Evolutionary conservation across 2,797 vertebrate species (phyloP).

Genomic region (Enteromius anoplus): DNA sequence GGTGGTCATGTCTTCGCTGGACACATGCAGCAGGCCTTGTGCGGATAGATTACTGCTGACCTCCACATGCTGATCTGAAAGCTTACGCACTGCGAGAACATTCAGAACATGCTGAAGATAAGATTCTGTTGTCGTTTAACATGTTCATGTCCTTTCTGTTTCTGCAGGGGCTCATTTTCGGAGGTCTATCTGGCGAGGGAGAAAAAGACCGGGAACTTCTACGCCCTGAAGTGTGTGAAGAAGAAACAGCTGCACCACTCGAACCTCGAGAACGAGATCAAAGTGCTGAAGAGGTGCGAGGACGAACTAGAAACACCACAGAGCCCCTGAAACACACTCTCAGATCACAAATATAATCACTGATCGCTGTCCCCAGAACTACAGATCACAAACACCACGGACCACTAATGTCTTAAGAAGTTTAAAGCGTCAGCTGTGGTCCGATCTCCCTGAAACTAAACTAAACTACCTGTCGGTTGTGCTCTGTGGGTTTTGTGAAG

Average conservation of each 20-base stretch:
- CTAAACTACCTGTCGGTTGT: no score
- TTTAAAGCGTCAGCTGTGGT: no score
- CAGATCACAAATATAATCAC: neutral
- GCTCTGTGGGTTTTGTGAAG: no score
- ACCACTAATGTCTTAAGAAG: no score
- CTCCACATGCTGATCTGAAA: neutral
- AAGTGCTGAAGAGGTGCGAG: conserved; percentile 87
- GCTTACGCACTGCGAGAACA: neutral
- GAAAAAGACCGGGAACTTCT: conserved; percentile 85
- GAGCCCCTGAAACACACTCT: neutral
- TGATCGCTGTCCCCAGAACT: neutral
- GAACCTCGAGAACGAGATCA: conserved; percentile 93
- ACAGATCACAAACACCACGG: neutral
- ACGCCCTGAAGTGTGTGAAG: conserved; percentile 93
- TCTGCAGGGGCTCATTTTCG: conserved; percentile 89
- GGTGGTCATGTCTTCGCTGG: neutral
- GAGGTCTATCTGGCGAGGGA: conserved; percentile 93
- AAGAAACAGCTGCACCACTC: conserved; percentile 88
- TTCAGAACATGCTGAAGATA: neutral
- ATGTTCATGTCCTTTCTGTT: neutral
- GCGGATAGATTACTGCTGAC: conserved; percentile 1
- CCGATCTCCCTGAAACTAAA: no score
- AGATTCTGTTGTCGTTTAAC: neutral
- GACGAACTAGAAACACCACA: neutral
- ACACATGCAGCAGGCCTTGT: neutral